Base-by-base conservation (phyloP, 2,888 invertebrate genomes). In the Chesias legatella region DNA sequence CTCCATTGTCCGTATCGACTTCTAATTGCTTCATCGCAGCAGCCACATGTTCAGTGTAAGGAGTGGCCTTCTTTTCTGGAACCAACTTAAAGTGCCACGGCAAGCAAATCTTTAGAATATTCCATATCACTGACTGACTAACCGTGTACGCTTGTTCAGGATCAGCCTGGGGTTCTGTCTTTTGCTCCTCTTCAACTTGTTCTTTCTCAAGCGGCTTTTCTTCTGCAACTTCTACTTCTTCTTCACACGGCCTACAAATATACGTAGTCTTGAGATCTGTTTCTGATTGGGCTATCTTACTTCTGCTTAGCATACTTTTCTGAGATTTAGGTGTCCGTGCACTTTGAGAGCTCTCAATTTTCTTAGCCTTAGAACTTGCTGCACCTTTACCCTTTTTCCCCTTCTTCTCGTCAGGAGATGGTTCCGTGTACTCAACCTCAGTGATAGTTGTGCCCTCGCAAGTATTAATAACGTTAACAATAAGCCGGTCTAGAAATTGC, bases 71-170 rank as follows among this genome's bases (percentile, higher is more conserved):
- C 28, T 65, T 58, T 46, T 83, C 77, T 0, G 81, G 75, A n/a
- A 72, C 11, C 13, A 79, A 48, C 9, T 60, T 53, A 36, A 84
- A 88, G 46, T 85, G 79, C 79, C 85, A 84, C 0, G 88, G 88
- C 33, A 88, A 61, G 43, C 80, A 84, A 28, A 79, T 73, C 17
- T 60, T 63, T 6, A 88, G 57, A 7, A 88, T 68, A 35, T 81
- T 88, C 82, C 81, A 82, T 49, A 88, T 79, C 8, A 72, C 74
- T 1, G 65, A 43, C 55, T 82, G 82, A 40, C 71, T 73, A 6
- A 88, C 76, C 7, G 74, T 58, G 40, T 88, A 88, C 1, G 56
- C 67, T 36, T 84, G 32, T 17, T 75, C 63, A 4, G 72, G 70
- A 51, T 83, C 73, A 36, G 59, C 56, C 29, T 58, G 56, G 1